Percentiles rank a stretch among this genome's conserved stretches.
Conservation (phyloP, 92 coral and sea anemone species). For the Anthopleura xanthogrammica region DNA sequence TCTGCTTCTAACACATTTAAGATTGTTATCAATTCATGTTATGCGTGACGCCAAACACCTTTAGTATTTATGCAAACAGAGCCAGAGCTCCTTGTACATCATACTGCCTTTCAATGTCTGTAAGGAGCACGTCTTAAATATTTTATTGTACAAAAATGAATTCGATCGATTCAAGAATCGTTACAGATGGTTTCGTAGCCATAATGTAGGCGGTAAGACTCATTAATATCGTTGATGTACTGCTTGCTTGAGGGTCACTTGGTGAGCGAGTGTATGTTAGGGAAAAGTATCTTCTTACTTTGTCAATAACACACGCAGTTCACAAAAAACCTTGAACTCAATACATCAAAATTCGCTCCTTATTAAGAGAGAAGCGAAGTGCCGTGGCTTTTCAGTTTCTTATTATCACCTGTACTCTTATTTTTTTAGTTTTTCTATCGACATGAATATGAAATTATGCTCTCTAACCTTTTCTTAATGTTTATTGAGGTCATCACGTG, state of each 20-base stretch:
- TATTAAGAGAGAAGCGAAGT: neutral
- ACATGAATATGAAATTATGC: neutral
- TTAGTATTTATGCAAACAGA: neutral
- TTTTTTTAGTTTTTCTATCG: neutral
- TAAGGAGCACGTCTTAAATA: neutral
- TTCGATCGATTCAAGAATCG: neutral
- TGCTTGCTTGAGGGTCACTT: neutral
- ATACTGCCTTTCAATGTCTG: neutral
- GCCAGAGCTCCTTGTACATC: neutral
- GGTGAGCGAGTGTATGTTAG: neutral
- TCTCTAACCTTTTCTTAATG: neutral
- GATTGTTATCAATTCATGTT: slow-evolving; percentile 8
- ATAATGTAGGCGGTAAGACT: neutral
- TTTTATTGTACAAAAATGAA: neutral
- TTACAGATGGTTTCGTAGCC: neutral
- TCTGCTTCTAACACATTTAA: neutral
- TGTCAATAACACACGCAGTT: slow-evolving; percentile 5
- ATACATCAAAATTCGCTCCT: neutral
- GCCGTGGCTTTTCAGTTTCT: no score
- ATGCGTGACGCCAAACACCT: slow-evolving; percentile 12
- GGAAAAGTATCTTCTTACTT: neutral
- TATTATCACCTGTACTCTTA: no score
- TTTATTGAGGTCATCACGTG: neutral
- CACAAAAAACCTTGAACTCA: neutral
- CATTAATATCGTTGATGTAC: neutral